Conservation (phyloP, 2,113 vertebrate genomes). For the Nibea coibor region DNA sequence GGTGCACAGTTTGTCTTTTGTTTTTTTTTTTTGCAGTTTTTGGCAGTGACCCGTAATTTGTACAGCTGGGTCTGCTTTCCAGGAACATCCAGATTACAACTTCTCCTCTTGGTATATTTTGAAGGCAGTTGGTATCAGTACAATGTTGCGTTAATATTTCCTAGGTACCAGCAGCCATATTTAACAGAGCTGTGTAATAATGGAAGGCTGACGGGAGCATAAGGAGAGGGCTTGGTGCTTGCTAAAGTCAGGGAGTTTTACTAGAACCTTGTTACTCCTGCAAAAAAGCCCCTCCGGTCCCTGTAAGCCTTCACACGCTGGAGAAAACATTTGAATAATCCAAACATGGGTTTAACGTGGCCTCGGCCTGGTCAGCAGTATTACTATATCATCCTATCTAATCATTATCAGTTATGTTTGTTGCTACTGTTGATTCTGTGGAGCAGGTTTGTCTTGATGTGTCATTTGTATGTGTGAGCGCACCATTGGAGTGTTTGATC, state of each 20-base stretch:
- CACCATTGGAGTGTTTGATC: conserved; percentile 43
- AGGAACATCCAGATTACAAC: not conserved
- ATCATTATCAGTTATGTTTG: conserved; percentile 42
- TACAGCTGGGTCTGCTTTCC: conserved; percentile 1
- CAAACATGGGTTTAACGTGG: conserved; percentile 2
- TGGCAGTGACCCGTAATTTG: not conserved
- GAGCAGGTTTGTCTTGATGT: conserved; percentile 54
- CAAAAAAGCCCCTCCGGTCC: conserved; percentile 18
- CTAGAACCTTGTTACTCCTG: conserved; percentile 26
- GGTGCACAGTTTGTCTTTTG: not conserved
- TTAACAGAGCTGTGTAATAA: not conserved
- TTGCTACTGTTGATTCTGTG: conserved; percentile 62
- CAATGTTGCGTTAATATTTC: not conserved
- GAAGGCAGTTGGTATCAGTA: conserved; percentile 18
- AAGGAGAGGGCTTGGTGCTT: conserved; percentile 50
- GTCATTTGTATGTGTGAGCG: conserved; percentile 57
- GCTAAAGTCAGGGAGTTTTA: conserved; percentile 31
- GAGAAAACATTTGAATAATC: not conserved
- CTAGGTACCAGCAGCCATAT: conserved; percentile 40
- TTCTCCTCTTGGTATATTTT: conserved; percentile 25
- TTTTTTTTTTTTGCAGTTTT: not conserved
- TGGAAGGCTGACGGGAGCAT: conserved; percentile 1
- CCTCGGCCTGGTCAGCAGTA: conserved; percentile 48
- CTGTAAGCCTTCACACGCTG: conserved; percentile 19
- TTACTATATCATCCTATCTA: conserved; percentile 45